Evolutionary conservation across 1,140 invertebrate species (phyloP), one percentile per base, ranked within the genome.

Genomic region (Arctopsyche grandis): DNA sequence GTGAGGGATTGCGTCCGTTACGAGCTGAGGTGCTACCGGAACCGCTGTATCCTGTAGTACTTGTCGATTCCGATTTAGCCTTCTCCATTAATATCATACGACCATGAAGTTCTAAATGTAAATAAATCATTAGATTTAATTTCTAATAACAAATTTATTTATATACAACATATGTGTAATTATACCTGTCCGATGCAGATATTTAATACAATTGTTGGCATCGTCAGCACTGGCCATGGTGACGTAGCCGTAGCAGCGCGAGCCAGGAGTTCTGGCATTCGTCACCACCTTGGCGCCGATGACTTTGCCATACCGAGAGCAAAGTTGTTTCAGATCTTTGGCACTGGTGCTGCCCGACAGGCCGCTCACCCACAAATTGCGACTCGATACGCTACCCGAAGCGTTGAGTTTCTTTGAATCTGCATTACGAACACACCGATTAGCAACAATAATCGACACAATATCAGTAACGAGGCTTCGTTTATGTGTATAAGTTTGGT

Each of bases 241-340:
- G 1, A 99, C 95, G 86, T 97, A 98, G 38, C 97, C 97, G 86
- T 97, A 98, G 86, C 96, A 98, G 71, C 95, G 91, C 19, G 96
- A 94, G 21, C 96, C 96, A 0, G 97, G 96, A 26, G 94, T 96
- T 74, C 93, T 91, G 0, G 97, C 95, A 88, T 97, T 98, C 0
- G 96, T 98, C 0, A 99, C 97, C n/a, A 99, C 94, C 89, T 98
- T 98, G 0, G 97, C 97, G 73, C 95, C 96, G 84, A 97, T 92
- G 4, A 98, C 97, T 91, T 98, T 98, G 83, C 97, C 97, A 90
- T 96, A 93, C 85, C 96, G 95, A 16, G 94, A 96, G 84, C 98
- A 97, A 19, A 97, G 90, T 76, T 94, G 92, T 86, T 98, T 98
- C 78, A 99, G 88, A 87, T 98, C 97, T 63, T 95, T 96, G 29